phyloP scores from a whole-genome alignment of 2,113 vertebrate species.

The Cercocebus atys region DNA sequence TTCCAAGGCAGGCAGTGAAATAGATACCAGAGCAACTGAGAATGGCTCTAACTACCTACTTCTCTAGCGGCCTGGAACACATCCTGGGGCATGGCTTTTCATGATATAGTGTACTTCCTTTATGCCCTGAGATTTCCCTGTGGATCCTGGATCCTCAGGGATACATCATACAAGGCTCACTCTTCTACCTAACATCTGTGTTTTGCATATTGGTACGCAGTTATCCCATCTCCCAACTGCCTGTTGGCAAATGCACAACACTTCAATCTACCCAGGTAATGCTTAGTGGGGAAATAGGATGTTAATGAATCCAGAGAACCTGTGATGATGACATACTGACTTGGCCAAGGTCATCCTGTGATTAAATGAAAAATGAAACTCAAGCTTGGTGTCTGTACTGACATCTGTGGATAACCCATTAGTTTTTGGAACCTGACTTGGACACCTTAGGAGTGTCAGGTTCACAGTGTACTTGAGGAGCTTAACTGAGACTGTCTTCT shows the following conservation, averaged over 20 bases:
- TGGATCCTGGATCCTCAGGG: neutral
- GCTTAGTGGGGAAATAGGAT: neutral
- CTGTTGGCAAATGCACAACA: neutral
- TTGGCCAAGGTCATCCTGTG: neutral
- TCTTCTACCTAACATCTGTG: neutral
- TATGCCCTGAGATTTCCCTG: neutral
- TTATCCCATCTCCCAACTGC: neutral
- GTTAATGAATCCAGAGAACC: neutral
- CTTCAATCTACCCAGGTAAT: neutral
- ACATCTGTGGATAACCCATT: neutral
- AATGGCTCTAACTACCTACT: neutral
- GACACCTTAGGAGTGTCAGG: neutral
- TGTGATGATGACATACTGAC: neutral
- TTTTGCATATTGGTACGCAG: neutral
- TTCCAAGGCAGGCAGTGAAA: neutral
- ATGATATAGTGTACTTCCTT: rapidly evolving
- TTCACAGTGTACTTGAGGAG: neutral
- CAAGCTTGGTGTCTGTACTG: neutral
- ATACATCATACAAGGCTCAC: neutral
- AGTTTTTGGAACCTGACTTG: neutral
- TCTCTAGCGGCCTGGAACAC: neutral
- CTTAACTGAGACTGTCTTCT: neutral
- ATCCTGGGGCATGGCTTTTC: neutral
- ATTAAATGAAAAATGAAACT: neutral
- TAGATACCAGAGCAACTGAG: neutral